Evolutionary conservation across 2,797 vertebrate genomes (phyloP).

Genomic region (Muscicapa comitata): DNA sequence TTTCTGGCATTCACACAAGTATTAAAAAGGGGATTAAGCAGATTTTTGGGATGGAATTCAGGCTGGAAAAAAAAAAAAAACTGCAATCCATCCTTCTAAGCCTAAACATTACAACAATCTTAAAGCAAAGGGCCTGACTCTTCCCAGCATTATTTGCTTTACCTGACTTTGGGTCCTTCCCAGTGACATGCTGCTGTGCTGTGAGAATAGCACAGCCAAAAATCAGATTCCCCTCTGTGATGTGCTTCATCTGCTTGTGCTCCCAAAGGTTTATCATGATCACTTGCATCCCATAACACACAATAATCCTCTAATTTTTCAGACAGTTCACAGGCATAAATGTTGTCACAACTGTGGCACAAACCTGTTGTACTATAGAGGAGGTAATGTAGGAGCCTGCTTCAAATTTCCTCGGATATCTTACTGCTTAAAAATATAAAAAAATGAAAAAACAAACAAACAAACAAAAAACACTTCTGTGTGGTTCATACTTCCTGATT

Average conservation of each 20-base stretch:
- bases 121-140: background rate
- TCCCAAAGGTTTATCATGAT: background rate
- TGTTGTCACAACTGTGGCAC: background rate
- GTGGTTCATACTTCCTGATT: slow-evolving; percentile 35
- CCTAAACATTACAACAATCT: background rate
- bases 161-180: background rate
- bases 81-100: background rate
- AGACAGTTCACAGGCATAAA: background rate
- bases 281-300: background rate
- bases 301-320: background rate
- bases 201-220: background rate
- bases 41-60: slow-evolving; percentile 23
- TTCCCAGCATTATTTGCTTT: background rate
- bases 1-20: slow-evolving; percentile 27
- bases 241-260: background rate
- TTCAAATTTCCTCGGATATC: background rate
- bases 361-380: background rate
- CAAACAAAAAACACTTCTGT: background rate
- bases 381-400: accelerated
- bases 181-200: accelerated
- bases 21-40: slow-evolving; percentile 46
- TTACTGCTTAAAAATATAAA: background rate
- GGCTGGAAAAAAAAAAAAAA: background rate
- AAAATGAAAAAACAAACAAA: no score
- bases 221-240: background rate